Evolutionary conservation across 2,113 vertebrate genomes (phyloP), one percentile per base, ranked within the genome.

Genomic region (Dicaeum eximium): DNA sequence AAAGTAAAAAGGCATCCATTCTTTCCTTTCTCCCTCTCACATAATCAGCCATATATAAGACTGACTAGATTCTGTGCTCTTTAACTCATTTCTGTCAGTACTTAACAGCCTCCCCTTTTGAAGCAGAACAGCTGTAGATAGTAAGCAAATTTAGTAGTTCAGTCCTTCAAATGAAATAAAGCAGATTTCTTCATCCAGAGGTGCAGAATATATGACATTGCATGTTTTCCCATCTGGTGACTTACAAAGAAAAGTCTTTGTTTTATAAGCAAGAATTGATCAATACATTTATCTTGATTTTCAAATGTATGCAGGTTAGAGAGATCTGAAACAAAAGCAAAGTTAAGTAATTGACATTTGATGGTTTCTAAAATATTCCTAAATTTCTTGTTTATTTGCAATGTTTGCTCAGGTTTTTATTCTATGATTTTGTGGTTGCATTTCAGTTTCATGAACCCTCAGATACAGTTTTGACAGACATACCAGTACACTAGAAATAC

Each of bases 211-310:
- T 40, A 64, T 65, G 71, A 77, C 57, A 82, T 38, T 53, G 30
- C 62, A 77, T 80, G 71, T 77, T 97, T 94, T 91, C 24, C 51
- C 83, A 92, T 78, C 83, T 92, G 77, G 56, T 51, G 51, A 64
- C n/a, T 86, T 88, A 50, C 2, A 86, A 82, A 86, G 48, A 83
- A 79, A 85, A 58, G 12, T 64, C 84, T 79, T 35, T 83, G 42
- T 54, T 86, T 91, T 78, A 67, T 67, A 86, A 94, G 74, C 56
- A 86, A 84, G 35, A 86, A 33, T 1, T 86, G 47, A 77, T 90
- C 83, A 73, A 66, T 42, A 77, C 23, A 65, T 77, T 90, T 72
- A 31, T 94, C 48, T 78, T 67, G 61, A 53, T 70, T 92, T 93
- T 80, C 27, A 81, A 86, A 80, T 45, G 40, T 18, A 58, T 58